Conservation (phyloP, 2,888 invertebrate species). For the Ectemnius lituratus region DNA sequence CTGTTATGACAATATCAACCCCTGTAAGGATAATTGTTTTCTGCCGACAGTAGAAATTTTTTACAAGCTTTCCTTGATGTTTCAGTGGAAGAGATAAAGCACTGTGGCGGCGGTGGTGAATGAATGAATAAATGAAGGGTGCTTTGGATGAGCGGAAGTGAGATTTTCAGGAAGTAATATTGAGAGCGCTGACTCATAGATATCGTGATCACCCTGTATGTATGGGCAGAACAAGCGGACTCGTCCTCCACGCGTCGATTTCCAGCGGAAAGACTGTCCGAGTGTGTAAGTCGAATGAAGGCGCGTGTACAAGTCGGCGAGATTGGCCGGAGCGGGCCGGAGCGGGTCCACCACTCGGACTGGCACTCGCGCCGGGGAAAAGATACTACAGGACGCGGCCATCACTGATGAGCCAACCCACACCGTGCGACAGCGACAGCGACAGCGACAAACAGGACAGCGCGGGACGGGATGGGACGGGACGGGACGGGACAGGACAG, state of each 20-base stretch:
- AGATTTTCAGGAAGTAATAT: too few species aligned
- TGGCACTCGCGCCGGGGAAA: constrained; percentile 54
- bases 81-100: too few species aligned
- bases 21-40: too few species aligned
- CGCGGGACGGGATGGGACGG: constrained; percentile 57
- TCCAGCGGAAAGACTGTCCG: constrained; percentile 12
- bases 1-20: too few species aligned
- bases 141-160: too few species aligned
- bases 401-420: constrained; percentile 76
- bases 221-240: neutral
- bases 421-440: constrained; percentile 72
- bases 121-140: too few species aligned
- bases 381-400: constrained; percentile 68
- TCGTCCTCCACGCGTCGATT: neutral
- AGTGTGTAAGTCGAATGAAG: constrained; percentile 47
- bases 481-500: constrained; percentile 62
- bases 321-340: constrained; percentile 16
- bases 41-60: too few species aligned
- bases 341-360: constrained; percentile 12
- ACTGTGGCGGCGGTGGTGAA: too few species aligned
- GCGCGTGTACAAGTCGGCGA: constrained; percentile 50
- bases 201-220: too few species aligned
- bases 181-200: too few species aligned
- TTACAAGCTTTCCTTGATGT: too few species aligned
- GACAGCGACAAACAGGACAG: constrained; percentile 72